Evolutionary conservation across 2,113 vertebrate species (phyloP), one percentile per base, ranked within the genome.

Genomic region (Leucosticte australis): DNA sequence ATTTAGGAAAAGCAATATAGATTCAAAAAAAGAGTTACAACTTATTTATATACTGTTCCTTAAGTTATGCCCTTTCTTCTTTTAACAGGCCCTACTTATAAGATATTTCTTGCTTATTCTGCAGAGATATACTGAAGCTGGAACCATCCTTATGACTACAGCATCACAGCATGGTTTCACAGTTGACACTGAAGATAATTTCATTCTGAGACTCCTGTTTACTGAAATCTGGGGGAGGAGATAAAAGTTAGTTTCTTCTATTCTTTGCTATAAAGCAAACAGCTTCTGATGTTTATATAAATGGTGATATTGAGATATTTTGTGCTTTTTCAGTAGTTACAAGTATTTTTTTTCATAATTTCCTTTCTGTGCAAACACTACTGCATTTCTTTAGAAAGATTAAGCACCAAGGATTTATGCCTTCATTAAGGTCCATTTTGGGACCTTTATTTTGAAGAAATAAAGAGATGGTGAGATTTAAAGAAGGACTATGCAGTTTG

Each of bases 1-100:
- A 75, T 87, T 92, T 77, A 95, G 94, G 83, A 95, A 97, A 96
- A 91, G 92, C 93, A 95, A 96, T 95, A 96, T 76, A 96, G 76
- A 94, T 68, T 79, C 4, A 70, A 88, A 94, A 94, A 92, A 88
- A 94, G 46, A 87, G 35, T 94, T 97, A 95, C 84, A 94, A 79
- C 65, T 75, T 92, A 86, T 82, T 96, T 96, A 94, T 94, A 89
- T 52, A 75, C 83, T 68, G 71, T 95, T 92, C 65, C 57, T 77
- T 93, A 79, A 92, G 89, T 95, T 94, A 95, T 44, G 42, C 18
- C 63, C 69, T 67, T 95, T 95, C 89, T 78, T 94, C 78, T 94
- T 96, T 77, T 75, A 95, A 92, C 69, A 94, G 64, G 52, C 73
- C 50, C 56, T 83, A 62, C 30, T 81, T 57, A 19, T 18, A 92